Evolutionary conservation across 2,113 vertebrate species (phyloP), one percentile per base, ranked within the genome.

Genomic region (Pelecanus crispus): DNA sequence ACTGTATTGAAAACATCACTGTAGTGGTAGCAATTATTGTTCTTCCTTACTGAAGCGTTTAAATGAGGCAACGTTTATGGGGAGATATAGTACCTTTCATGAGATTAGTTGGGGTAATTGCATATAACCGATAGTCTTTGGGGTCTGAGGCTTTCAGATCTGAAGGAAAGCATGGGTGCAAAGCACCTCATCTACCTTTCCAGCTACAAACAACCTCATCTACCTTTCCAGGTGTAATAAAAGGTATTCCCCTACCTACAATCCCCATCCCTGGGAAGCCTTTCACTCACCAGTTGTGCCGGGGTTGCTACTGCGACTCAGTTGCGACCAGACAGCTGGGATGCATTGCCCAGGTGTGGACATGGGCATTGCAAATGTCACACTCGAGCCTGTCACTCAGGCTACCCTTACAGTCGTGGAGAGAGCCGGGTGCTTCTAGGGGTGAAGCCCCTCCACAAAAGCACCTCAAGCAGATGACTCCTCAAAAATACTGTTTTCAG

Each of bases 271-370:
- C 28, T n/a, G 38, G 45, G 61, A 74, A 73, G 21, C 12, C 40
- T 71, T 50, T 38, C 0, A 0, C 67, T 72, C 62, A 28, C 52
- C 3, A 1, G 10, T 18, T 6, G 26, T 49, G 26, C 28, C 2
- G 0, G 11, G 21, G 49, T 31, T 66, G 28, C 86, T 71, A 3
- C 6, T 20, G 31, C 1, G 4, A 10, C 44, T 31, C 2, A 1
- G 55, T 6, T 47, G 45, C 2, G 11, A 81, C 44, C 53, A 72
- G 56, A 38, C 0, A 7, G 36, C 55, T 44, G 36, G 44, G 11
- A 44, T 6, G 9, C 17, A 11, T 68, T 53, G 22, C 13, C 31
- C 73, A 36, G 31, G 20, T 5, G 19, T 38, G 80, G 52, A 28
- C n/a, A 45, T 0, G 6, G 38, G 13, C 32, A 13, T 8, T 13